These are phyloP conservation scores for Silurus meridionalis DNA, from an alignment of 2,113 vertebrate genomes.

Conservation along the genomic window DNA sequence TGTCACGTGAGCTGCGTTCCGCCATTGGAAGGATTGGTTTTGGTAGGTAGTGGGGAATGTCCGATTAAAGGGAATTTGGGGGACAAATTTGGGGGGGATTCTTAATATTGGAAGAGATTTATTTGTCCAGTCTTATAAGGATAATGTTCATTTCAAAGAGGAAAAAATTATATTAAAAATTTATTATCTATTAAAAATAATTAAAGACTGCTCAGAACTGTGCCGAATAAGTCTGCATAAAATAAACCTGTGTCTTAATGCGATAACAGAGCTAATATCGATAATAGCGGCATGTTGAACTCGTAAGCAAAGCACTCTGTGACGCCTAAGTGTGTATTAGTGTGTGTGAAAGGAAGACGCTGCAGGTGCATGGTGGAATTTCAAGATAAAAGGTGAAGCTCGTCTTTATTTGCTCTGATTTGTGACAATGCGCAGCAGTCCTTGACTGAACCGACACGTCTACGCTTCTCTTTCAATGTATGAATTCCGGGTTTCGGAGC, in stretches of 20 bases:
- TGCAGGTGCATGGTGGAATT: background rate
- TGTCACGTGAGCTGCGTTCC: background rate
- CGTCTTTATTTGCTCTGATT: constrained; percentile 46
- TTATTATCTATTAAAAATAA: background rate
- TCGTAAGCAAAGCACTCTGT: constrained; percentile 72
- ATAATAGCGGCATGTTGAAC: constrained; percentile 74
- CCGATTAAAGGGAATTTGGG: too few relatives aligned
- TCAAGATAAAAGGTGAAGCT: constrained; percentile 12
- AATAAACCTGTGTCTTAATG: constrained; percentile 83
- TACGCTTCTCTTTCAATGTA: background rate
- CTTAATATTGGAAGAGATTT: background rate
- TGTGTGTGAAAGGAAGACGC: constrained; percentile 7
- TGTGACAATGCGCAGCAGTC: constrained; percentile 23
- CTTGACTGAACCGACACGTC: constrained; percentile 7
- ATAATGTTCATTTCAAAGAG: background rate
- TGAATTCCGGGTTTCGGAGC: constrained; percentile 20
- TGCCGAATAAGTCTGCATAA: background rate
- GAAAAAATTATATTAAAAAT: background rate
- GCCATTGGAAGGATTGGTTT: background rate
- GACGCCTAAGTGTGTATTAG: constrained; percentile 54
- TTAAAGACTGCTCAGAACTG: background rate
- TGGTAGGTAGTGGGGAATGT: background rate
- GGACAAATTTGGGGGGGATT: background rate
- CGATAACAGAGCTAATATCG: constrained; percentile 64
- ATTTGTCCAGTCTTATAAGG: background rate